Conservation (phyloP, 1,140 invertebrate genomes). For the Ceratoteleas bidentatus region DNA sequence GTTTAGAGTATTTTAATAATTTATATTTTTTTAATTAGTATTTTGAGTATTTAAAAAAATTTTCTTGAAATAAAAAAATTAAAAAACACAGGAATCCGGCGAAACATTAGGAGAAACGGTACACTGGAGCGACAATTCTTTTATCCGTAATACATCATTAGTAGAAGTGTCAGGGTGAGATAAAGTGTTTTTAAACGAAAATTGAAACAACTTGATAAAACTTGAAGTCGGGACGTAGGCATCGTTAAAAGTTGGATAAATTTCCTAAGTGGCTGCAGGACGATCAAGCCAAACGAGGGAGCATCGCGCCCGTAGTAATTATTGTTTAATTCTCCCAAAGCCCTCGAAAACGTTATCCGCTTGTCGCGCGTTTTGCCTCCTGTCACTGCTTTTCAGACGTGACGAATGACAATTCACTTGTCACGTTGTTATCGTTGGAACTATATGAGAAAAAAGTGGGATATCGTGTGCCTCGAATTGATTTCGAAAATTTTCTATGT, state of each 20-base stretch:
- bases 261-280: constrained; percentile 40
- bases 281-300: constrained; percentile 40
- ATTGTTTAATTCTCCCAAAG: constrained; percentile 40
- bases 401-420: background rate
- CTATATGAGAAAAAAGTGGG: no score
- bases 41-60: no score
- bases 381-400: background rate
- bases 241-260: constrained; percentile 53
- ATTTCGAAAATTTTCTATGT: no score
- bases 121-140: background rate
- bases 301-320: constrained; percentile 33
- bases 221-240: constrained; percentile 18
- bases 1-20: no score
- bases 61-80: no score
- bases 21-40: no score
- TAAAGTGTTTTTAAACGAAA: constrained; percentile 22
- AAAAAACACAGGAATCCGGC: no score
- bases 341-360: constrained; percentile 20
- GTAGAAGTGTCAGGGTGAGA: constrained; percentile 4
- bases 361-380: background rate
- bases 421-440: no score
- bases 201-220: constrained; percentile 37
- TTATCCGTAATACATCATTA: constrained; percentile 25
- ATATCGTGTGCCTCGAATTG: no score
- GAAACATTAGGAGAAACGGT: no score